Base-by-base conservation (phyloP, 2,797 vertebrate species). In the Siniperca scherzeri region DNA sequence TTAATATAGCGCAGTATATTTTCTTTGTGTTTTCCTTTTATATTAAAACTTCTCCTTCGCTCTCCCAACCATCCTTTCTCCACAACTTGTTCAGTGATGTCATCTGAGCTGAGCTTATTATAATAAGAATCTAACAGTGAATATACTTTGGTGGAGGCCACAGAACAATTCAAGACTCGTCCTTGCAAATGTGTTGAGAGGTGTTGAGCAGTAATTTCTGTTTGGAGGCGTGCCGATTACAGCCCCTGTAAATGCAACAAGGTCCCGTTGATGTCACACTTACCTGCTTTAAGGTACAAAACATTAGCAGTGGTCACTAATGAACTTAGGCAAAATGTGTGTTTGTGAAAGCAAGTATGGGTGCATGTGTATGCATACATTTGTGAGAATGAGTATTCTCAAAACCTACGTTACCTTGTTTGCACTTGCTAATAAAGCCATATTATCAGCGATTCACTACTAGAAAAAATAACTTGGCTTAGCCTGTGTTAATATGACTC, bases 201-300 rank as follows among this genome's bases (percentile, higher is more conserved):
- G 82, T 89, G 80, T 74, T 81, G 76, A 89, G 84, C 73, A 75
- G 83, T 92, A 92, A 93, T 89, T 93, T 86, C 77, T 88, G 78
- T 87, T 89, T 81, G 71, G 70, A 76, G 65, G 62, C 72, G 50
- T 55, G 70, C 30, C 88, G 77, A 90, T 92, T 92, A 80, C 70
- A 85, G 74, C 70, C 44, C 74, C 68, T 53, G 77, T 57, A 55
- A 86, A 74, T 13, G 19, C 69, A 76, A 70, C 77, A 70, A 77
- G 69, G n/a, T 56, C 80, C 56, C 12, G 3, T n/a, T 62, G 84
- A 83, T 86, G 57, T 46, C 36, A 52, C 25, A 60, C 2, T 52
- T 12, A 59, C 7, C 60, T 53, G 40, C 42, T 74, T 59, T 11
- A 57, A 27, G 13, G 33, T 21, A 11, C 33, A 22, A 30, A 72